Evolutionary conservation across 2,113 vertebrate species (phyloP).

Genomic region (Aptenodytes patagonicus): DNA sequence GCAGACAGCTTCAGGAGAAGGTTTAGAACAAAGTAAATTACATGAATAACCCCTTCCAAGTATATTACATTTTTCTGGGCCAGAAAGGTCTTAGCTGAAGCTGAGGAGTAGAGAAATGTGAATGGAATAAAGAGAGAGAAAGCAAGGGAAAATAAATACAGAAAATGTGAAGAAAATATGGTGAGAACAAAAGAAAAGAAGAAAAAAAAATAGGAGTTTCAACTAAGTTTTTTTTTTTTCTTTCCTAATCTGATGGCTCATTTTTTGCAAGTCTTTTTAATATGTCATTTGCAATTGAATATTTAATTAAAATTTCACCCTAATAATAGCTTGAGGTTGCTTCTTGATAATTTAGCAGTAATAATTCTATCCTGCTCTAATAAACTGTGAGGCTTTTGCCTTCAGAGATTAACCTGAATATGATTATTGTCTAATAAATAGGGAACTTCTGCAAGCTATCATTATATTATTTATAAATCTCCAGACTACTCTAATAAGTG

Average conservation of each 20-base stretch:
- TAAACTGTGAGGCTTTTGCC: background rate
- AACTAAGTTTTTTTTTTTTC: background rate
- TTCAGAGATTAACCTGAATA: background rate
- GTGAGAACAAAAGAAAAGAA: background rate
- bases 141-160: background rate
- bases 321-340: background rate
- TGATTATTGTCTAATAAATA: background rate
- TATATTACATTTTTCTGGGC: background rate
- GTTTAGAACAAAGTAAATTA: background rate
- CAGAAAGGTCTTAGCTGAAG: background rate
- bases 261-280: background rate
- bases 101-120: background rate
- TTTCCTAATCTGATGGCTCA: background rate
- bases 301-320: slow-evolving; percentile 31
- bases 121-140: background rate
- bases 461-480: background rate
- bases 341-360: background rate
- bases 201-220: background rate
- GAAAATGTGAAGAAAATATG: background rate
- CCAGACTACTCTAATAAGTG: background rate
- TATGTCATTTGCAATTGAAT: background rate
- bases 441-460: background rate
- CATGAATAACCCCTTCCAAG: background rate
- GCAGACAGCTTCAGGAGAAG: background rate
- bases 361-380: background rate